Percentiles rank a stretch among this genome's conserved stretches.
These are phyloP conservation scores for Xenotilapia caudafasciata DNA, from an alignment of 2,113 vertebrate species.

Conservation along the genomic window DNA sequence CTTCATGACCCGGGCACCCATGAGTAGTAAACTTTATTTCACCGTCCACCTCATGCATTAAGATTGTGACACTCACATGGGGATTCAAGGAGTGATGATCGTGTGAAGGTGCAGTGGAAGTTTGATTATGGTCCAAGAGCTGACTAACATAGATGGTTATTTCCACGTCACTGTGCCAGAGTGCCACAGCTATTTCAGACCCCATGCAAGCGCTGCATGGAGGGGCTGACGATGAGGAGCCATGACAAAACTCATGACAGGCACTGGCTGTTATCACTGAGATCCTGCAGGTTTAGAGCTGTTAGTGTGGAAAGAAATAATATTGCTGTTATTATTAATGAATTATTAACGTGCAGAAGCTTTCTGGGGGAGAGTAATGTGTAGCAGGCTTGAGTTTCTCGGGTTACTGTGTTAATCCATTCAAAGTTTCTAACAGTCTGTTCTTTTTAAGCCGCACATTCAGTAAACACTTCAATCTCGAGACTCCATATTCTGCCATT, in stretches of 20 bases:
- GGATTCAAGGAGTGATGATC: conserved; percentile 34
- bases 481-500: neutral
- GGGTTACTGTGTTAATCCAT: neutral
- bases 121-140: conserved; percentile 40
- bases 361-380: neutral
- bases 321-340: neutral
- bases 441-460: neutral
- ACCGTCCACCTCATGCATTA: conserved; percentile 44
- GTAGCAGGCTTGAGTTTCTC: neutral
- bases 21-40: conserved; percentile 39
- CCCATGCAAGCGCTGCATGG: conserved; percentile 1
- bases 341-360: neutral
- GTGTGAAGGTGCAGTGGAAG: conserved; percentile 32
- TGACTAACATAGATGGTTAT: conserved; percentile 41
- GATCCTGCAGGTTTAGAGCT: neutral
- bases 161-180: conserved; percentile 50
- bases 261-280: neutral
- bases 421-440: neutral
- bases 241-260: neutral
- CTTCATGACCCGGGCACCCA: conserved; percentile 17
- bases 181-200: conserved; percentile 47
- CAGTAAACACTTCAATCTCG: neutral
- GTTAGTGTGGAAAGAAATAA: neutral
- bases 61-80: conserved; percentile 55
- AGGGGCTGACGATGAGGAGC: neutral